Conservation (phyloP, 2,113 vertebrate genomes). For the Salvelinus sp. region DNA sequence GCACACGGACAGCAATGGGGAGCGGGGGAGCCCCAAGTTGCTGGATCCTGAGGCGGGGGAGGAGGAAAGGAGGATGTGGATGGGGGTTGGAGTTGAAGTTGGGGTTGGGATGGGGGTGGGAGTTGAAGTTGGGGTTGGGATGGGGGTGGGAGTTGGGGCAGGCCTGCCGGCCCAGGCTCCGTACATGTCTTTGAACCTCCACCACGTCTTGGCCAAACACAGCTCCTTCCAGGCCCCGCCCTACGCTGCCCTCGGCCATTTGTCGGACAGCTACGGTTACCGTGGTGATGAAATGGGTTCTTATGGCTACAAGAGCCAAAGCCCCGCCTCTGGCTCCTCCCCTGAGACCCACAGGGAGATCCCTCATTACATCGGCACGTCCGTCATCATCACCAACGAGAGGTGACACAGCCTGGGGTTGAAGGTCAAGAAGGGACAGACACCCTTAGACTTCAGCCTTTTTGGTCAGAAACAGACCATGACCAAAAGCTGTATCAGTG, state of each 20-base stretch:
- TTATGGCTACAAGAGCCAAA: constrained; percentile 74
- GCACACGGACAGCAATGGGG: constrained; percentile 39
- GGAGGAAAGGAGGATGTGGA: constrained; percentile 46
- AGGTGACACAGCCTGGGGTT: constrained; percentile 75
- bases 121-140: too few relatives aligned
- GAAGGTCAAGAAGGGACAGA: constrained; percentile 1
- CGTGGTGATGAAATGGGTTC: constrained; percentile 65
- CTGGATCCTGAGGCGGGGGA: constrained; percentile 54
- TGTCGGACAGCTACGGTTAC: constrained; percentile 64
- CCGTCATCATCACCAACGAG: constrained; percentile 88
- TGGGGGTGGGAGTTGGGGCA: constrained; percentile 28
- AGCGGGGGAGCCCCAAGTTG: constrained; percentile 46
- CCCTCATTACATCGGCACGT: constrained; percentile 86
- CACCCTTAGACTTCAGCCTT: background rate
- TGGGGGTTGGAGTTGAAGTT: constrained; percentile 42
- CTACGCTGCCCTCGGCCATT: constrained; percentile 67
- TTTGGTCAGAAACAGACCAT: background rate
- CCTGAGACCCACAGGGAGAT: constrained; percentile 76
- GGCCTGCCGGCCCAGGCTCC: constrained; percentile 71
- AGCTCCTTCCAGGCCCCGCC: constrained; percentile 71
- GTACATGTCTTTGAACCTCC: constrained; percentile 84
- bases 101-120: constrained; percentile 9
- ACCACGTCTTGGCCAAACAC: constrained; percentile 83
- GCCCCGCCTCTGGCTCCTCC: constrained; percentile 72
- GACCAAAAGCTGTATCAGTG: background rate